These are phyloP conservation scores for Neelides sp. DNA, from an alignment of 1,140 invertebrate genomes.

Conservation along the genomic window DNA sequence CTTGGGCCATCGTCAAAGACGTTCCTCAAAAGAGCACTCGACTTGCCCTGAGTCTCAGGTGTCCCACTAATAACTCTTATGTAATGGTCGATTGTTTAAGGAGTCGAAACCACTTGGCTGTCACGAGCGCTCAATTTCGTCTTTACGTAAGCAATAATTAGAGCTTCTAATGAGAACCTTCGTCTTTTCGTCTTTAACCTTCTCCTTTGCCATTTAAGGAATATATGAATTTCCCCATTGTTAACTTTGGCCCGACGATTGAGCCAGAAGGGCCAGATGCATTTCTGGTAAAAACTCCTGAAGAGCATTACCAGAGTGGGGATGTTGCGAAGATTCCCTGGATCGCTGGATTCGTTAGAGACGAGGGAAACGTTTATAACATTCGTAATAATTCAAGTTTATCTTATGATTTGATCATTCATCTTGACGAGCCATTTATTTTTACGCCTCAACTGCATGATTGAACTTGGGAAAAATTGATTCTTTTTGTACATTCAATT, in stretches of 20 bases:
- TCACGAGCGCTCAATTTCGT: not conserved
- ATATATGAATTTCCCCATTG: not conserved
- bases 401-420: no score
- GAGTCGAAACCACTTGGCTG: not conserved
- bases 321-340: slow-evolving; percentile 3
- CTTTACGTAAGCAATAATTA: slow-evolving; percentile 1
- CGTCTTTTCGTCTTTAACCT: not conserved
- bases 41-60: not conserved
- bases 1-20: not conserved
- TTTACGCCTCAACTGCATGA: no score
- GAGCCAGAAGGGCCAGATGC: slow-evolving; percentile 1
- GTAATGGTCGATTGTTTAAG: not conserved
- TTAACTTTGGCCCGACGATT: not conserved
- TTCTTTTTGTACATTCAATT: no score
- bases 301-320: slow-evolving; percentile 1
- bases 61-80: not conserved
- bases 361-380: no score
- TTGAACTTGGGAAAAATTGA: no score
- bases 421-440: no score
- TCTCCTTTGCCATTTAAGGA: not conserved
- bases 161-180: not conserved
- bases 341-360: not conserved
- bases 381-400: no score
- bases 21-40: not conserved
- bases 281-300: not conserved